A percentile compares a stretch with the other conserved stretches of the same genome.
phyloP scores from a whole-genome alignment of 2,888 invertebrate species.

The Dasypolia templi region DNA sequence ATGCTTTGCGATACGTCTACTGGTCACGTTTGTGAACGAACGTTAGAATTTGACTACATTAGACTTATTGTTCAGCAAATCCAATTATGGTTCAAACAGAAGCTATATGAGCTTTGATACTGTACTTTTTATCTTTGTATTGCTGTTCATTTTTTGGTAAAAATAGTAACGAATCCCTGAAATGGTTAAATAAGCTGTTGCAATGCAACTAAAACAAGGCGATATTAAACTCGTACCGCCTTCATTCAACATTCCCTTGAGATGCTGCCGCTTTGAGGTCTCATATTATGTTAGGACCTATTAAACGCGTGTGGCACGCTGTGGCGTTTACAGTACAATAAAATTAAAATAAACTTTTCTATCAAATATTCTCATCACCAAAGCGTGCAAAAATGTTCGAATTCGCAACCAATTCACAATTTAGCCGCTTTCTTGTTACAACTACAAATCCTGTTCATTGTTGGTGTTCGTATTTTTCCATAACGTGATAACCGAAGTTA shows the following conservation, averaged over 20 bases:
- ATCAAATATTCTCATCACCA: background rate
- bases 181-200: no score
- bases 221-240: no score
- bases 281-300: no score
- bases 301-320: no score
- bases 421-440: background rate
- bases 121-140: background rate
- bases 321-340: no score
- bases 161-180: no score
- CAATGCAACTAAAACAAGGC: no score
- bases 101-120: background rate
- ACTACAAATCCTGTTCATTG: background rate
- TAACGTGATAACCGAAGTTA: constrained; percentile 19
- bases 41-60: constrained; percentile 15
- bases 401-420: background rate
- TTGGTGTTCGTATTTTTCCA: constrained; percentile 18
- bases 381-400: background rate
- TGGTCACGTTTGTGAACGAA: constrained; percentile 40
- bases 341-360: no score
- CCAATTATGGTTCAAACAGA: constrained; percentile 3
- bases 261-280: no score
- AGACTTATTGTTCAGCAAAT: constrained; percentile 10
- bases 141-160: no score
- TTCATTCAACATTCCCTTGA: no score
- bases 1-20: constrained; percentile 61